Base-by-base conservation (phyloP, 2,113 vertebrate species). In the Glareola pratincola region DNA sequence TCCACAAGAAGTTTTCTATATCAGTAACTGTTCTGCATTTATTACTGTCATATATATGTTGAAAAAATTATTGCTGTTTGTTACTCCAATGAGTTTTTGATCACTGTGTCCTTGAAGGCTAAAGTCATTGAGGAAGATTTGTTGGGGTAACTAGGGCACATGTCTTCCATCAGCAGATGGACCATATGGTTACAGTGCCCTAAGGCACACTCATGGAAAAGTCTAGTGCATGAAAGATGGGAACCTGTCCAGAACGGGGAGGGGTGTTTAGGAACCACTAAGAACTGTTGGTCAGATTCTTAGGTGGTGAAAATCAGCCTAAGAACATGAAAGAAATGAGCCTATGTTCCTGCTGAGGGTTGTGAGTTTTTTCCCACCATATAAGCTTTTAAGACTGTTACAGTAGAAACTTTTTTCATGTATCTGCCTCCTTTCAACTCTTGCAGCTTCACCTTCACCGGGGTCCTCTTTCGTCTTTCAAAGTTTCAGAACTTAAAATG, bases 81-180 rank as follows among this genome's bases (percentile, higher is more conserved):
- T 81, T 74, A 39, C 50, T 79, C 60, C 54, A 32, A 2, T 77
- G 66, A 84, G 27, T 74, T 88, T 67, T 83, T 92, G 30, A 64
- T 92, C 71, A 30, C 53, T 41, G 56, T 81, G 60, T 68, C 69
- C 92, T 95, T 94, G 95, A 81, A 95, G 69, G 48, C 36, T 85
- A 8, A 77, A 78, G 48, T 69, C 41, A n/a, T 27, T 81, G 66
- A 85, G 77, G 48, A 82, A n/a, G 63, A 60, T 88, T 88, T 54
- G 10, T 67, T 64, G 75, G 88, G 43, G 43, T 89, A 78, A 60
- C 20, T 76, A 71, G 71, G 77, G 50, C 74, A 71, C 4, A 36
- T 86, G 73, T 73, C 84, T 77, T 90, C 56, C 30, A 50, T 90
- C 50, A 77, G 53, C 64, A 80, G 82, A 68, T 67, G 88, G 62